Evolutionary conservation across 1,140 invertebrate genomes (phyloP), one percentile per base, ranked within the genome.

Genomic region (Harpegnathos saltator): DNA sequence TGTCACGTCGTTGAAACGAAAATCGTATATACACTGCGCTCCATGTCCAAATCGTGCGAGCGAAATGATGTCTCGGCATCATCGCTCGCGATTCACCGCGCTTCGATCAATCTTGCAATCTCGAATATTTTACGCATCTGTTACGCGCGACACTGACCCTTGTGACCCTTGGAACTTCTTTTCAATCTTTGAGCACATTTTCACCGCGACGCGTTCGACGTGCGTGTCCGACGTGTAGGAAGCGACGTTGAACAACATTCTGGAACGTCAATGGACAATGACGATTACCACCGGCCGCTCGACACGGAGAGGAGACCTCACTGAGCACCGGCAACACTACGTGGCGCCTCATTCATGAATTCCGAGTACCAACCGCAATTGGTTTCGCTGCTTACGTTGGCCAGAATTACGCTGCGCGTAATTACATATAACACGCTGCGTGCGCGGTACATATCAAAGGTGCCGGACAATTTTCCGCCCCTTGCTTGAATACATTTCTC

Each of bases 281-380:
- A 24, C 69, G 56, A 82, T 73, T 72, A 73, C 59, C 38, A 73
- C 59, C 38, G 29, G 52, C 22, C 22, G 81, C 19, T 22, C 61
- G 59, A 62, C 59, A 75, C 68, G 59, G 80, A 82, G 33, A 56
- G 59, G 80, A 82, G 33, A 56, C 66, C 48, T 82, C 81, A 82
- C 75, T 74, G 50, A 80, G 74, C 56, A n/a, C 24, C 72, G 63
- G 62, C 11, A 29, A 78, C 52, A 54, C 29, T 74, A 52, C 63
- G 63, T 59, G 78, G 78, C 78, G 78, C 69, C 48, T 82, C 66
- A 81, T 81, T 84, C 77, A 81, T 82, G 77, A 84, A 84, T 84
- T 84, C 63, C 66, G 19, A 72, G 75, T 81, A 82, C n/a, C 62
- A 66, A 84, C 75, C 75, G 73, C 73, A 83, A 83, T 83, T 66